A percentile compares a stretch with the other conserved stretches of the same genome.
phyloP scores from a whole-genome alignment of 2,113 vertebrate genomes.

The Cercocebus atys region DNA sequence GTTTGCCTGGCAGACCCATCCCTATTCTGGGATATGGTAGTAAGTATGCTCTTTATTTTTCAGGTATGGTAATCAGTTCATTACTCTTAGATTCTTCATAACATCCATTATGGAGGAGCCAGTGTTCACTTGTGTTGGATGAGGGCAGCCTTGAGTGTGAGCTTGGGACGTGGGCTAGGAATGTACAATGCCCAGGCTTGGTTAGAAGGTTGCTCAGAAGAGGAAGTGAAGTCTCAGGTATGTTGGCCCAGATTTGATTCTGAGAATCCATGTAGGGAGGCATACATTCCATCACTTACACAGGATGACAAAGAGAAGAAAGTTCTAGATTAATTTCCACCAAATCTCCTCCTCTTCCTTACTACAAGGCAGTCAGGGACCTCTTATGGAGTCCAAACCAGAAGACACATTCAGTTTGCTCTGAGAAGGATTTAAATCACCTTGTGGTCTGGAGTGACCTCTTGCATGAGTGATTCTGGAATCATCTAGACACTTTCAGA shows the following conservation, averaged over 20 bases:
- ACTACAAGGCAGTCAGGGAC: neutral
- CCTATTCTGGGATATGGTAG: neutral
- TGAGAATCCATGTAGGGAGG: neutral
- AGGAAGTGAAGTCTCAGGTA: neutral
- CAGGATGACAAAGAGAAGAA: neutral
- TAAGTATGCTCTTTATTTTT: conserved; percentile 38
- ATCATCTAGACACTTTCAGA: conserved; percentile 24
- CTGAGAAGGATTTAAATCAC: neutral
- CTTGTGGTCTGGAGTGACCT: neutral
- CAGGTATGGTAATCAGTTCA: neutral
- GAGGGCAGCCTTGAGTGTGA: neutral
- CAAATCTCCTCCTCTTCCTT: neutral
- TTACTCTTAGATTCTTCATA: neutral
- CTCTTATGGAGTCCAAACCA: neutral
- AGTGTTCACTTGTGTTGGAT: neutral
- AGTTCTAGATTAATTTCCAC: neutral
- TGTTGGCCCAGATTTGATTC: neutral
- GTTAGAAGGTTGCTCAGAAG: neutral
- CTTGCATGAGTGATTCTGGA: neutral
- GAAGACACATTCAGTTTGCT: neutral
- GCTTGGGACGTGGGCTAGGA: neutral
- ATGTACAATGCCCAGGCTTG: neutral
- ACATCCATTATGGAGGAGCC: neutral
- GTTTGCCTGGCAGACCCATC: neutral
- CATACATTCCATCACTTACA: neutral